Base-by-base conservation (phyloP, 2,888 invertebrate genomes). In the Plagodis pulveraria region DNA sequence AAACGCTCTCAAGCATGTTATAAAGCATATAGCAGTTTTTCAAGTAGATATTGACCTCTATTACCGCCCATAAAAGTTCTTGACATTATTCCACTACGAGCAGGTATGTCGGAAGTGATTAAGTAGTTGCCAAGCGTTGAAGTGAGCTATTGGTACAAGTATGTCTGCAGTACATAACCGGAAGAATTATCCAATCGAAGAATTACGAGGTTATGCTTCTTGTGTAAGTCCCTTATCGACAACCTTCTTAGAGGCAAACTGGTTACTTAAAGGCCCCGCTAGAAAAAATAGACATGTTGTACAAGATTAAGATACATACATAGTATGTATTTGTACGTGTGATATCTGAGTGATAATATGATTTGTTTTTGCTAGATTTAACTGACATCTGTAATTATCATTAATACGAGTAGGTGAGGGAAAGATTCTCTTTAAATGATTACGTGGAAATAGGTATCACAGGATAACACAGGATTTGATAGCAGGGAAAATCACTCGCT, bases 191-290 rank as follows among this genome's bases (percentile, higher is more conserved):
- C 65, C 58, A 58, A 73, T 72, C 63, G 66, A 71, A 73, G 64
- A 68, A 61, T 69, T 72, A 59, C 78, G 78, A 81, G 81, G 81
- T 67, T 77, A 63, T 12, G 48, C 8, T 51, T 56, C 65, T 66
- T 63, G 55, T 66, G 54, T 71, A 66, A 66, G 66, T 67, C 66
- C 61, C 67, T 65, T 70, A 72, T 60, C 71, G 58, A 62, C 68
- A 77, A 78, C 84, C 82, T 84, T 80, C 63, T 46, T 71, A 46
- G 67, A 76, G 77, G 81, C 63, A 56, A 81, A 80, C 83, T 67
- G 68, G 79, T 76, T 72, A 56, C 66, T 50, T 72, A 74, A 77
- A 72, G 62, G 63, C 59, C 62, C 71, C 62, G 66, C 69, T 66
- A 69, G 58, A 63, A 22, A 36, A 22, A 12, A 36, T 7, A 43